Percentiles rank a stretch among this genome's conserved stretches.
Evolutionary conservation across 2,797 vertebrate species (phyloP).

Genomic region (Cynopterus sphinx): DNA sequence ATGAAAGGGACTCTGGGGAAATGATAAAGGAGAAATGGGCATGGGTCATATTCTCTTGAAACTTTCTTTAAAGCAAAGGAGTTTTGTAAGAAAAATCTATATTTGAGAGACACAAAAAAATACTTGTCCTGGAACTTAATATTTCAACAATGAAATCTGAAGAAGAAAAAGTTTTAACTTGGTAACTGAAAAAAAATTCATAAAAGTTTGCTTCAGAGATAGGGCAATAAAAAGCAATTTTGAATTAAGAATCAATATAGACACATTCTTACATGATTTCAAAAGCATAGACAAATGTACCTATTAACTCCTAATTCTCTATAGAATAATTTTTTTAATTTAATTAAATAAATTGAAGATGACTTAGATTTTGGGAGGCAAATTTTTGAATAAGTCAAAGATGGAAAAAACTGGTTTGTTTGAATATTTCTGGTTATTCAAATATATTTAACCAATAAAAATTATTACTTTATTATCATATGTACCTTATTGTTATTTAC

Average conservation of each 20-base stretch:
- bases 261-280: neutral
- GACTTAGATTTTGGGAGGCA: neutral
- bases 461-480: neutral
- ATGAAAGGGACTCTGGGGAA: neutral
- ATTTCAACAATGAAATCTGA: slow-evolving; percentile 1
- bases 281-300: neutral
- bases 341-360: neutral
- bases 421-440: neutral
- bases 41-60: slow-evolving; percentile 10
- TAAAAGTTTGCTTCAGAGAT: neutral
- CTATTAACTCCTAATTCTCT: neutral
- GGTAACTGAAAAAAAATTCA: neutral
- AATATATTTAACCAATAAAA: neutral
- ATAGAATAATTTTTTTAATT: neutral
- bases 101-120: neutral
- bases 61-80: slow-evolving; percentile 36
- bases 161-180: neutral
- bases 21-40: neutral
- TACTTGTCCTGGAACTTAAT: neutral
- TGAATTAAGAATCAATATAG: neutral
- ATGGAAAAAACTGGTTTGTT: neutral
- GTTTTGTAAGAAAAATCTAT: neutral
- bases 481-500: neutral
- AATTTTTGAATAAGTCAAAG: neutral
- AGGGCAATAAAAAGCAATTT: neutral